Conservation (phyloP, 2,888 invertebrate species). For the Podotricha telesiphe region DNA sequence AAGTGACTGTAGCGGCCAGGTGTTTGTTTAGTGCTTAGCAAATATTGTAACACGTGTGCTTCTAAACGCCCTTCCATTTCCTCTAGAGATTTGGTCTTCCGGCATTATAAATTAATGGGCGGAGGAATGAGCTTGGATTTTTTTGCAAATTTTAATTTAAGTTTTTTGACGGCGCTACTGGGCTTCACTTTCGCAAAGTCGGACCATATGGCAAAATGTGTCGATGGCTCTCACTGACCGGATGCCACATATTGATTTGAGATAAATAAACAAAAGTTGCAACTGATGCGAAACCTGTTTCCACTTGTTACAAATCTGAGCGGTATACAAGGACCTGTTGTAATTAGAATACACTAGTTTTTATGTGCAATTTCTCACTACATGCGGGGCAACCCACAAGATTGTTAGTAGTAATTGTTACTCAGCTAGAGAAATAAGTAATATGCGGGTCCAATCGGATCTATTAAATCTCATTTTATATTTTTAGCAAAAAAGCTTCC, state of each 20-base stretch:
- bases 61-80: conserved; percentile 74
- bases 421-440: conserved; percentile 65
- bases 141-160: conserved; percentile 63
- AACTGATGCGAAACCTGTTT: conserved; percentile 58
- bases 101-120: conserved; percentile 78
- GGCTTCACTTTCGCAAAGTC: conserved; percentile 55
- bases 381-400: conserved; percentile 77
- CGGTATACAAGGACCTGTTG: conserved; percentile 58
- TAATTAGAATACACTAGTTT: conserved; percentile 72
- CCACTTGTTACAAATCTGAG: conserved; percentile 59
- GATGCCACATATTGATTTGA: conserved; percentile 57
- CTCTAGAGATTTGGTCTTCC: conserved; percentile 83
- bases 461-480: conserved; percentile 53
- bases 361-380: conserved; percentile 72
- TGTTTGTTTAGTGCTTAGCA: conserved; percentile 77
- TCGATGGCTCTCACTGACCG: conserved; percentile 62
- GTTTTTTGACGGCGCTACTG: conserved; percentile 67
- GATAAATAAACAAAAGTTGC: conserved; percentile 53
- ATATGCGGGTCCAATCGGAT: conserved; percentile 69
- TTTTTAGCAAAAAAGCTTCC: conserved; percentile 52
- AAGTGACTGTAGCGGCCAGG: conserved; percentile 65
- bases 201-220: conserved; percentile 65
- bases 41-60: conserved; percentile 84
- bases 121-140: conserved; percentile 60
- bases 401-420: conserved; percentile 78